Evolutionary conservation across 2,888 invertebrate species (phyloP).

Genomic region (Caenorhabditis sulstoni): DNA sequence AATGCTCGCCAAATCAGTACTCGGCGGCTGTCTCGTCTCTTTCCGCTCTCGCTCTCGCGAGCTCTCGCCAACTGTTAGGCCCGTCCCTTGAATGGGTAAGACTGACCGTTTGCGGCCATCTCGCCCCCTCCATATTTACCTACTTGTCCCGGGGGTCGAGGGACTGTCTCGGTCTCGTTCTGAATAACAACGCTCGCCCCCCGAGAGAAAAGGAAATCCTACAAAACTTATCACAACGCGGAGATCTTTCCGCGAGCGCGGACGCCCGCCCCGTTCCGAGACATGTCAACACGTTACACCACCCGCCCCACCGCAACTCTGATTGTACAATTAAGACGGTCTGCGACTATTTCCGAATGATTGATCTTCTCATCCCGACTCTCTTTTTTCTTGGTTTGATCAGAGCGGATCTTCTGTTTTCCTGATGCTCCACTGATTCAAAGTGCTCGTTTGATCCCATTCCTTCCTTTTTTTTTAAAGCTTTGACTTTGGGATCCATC

Average conservation of each 20-base stretch:
- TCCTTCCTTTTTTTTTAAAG: no score
- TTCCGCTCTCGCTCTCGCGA: conserved; percentile 9
- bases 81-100: conserved; percentile 10
- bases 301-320: not conserved
- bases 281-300: conserved; percentile 46
- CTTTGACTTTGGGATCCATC: no score
- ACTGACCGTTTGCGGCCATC: conserved; percentile 25
- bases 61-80: conserved; percentile 27
- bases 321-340: conserved; percentile 44
- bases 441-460: not conserved
- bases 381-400: not conserved
- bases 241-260: conserved; percentile 27
- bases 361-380: conserved; percentile 3
- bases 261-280: not conserved
- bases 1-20: conserved; percentile 10
- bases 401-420: not conserved
- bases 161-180: conserved; percentile 22
- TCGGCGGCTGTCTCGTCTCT: not conserved
- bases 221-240: conserved; percentile 42
- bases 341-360: not conserved
- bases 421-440: not conserved
- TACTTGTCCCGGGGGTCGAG: conserved; percentile 17
- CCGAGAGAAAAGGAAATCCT: conserved; percentile 13
- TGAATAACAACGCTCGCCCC: conserved; percentile 2
- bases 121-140: conserved; percentile 25